Percentiles rank a stretch among this genome's conserved stretches.
These are phyloP conservation scores for Ethmia dodecea DNA, from an alignment of 2,888 invertebrate species.

Conservation along the genomic window DNA sequence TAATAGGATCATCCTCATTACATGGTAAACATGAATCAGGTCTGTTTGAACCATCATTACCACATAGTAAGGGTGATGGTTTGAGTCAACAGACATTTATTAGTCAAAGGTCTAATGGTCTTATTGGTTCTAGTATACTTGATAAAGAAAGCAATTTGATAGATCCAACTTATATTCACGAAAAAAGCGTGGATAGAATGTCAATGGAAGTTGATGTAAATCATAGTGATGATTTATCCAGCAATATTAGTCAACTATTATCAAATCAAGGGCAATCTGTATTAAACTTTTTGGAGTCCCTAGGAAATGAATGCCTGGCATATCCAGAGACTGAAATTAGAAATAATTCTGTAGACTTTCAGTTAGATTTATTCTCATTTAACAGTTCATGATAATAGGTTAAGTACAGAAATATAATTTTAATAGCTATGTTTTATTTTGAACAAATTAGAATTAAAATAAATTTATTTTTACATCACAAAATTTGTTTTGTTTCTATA, in stretches of 20 bases:
- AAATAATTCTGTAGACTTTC: slow-evolving; percentile 59
- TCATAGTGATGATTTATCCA: slow-evolving; percentile 13
- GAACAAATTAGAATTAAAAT: slow-evolving; percentile 25
- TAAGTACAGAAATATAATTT: slow-evolving; percentile 20
- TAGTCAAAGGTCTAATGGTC: too few species aligned
- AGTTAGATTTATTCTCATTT: slow-evolving; percentile 65
- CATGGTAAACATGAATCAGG: too few species aligned
- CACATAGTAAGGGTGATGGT: slow-evolving; percentile 4
- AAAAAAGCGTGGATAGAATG: too few species aligned
- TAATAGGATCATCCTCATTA: too few species aligned
- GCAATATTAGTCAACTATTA: slow-evolving; percentile 22
- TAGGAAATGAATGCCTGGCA: slow-evolving; percentile 53
- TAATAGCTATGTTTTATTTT: slow-evolving; percentile 24
- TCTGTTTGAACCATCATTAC: slow-evolving; percentile 5
- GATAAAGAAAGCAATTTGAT: too few species aligned
- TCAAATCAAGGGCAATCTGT: slow-evolving; percentile 51
- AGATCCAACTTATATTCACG: too few species aligned
- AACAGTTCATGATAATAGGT: slow-evolving; percentile 37
- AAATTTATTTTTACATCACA: slow-evolving; percentile 20
- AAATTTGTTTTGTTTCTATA: not conserved
- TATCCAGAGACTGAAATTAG: slow-evolving; percentile 64
- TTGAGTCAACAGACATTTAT: not conserved
- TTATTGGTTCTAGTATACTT: too few species aligned
- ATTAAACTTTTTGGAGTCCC: slow-evolving; percentile 60
- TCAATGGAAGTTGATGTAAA: slow-evolving; percentile 3